phyloP scores from a whole-genome alignment of 2,113 vertebrate species.

The Solea senegalensis region DNA sequence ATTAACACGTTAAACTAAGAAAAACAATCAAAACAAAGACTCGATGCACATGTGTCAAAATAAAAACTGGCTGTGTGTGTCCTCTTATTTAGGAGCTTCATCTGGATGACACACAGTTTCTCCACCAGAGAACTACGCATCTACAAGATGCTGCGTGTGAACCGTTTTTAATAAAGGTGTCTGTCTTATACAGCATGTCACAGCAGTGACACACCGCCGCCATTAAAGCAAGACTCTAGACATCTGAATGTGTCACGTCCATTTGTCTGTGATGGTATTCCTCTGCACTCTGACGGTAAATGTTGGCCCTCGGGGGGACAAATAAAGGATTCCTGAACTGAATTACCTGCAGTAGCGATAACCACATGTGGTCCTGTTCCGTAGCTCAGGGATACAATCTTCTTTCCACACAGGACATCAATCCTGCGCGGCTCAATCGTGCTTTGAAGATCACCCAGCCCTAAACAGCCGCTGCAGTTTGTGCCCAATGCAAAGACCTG shows the following conservation, averaged over 20 bases:
- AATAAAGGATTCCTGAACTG: conserved; percentile 40
- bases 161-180: too few species aligned
- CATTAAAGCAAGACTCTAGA: not conserved
- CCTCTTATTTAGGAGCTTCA: too few species aligned
- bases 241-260: not conserved
- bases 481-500: conserved; percentile 97
- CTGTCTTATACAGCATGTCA: too few species aligned
- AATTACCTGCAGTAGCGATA: conserved; percentile 90
- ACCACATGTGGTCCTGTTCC: conserved; percentile 97
- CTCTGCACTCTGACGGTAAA: not conserved
- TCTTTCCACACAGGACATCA: conserved; percentile 92
- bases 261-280: conserved; percentile 5
- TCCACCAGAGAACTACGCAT: too few species aligned
- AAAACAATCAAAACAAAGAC: too few species aligned
- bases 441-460: conserved; percentile 92
- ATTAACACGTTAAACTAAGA: too few species aligned
- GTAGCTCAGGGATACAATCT: conserved; percentile 93
- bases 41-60: too few species aligned
- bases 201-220: not conserved
- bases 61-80: too few species aligned
- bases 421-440: conserved; percentile 92
- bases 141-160: too few species aligned
- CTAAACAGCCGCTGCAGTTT: conserved; percentile 96
- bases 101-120: too few species aligned
- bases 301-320: conserved; percentile 10